phyloP scores from a whole-genome alignment of 1,140 invertebrate genomes.

The Ostrea denselamellosa region DNA sequence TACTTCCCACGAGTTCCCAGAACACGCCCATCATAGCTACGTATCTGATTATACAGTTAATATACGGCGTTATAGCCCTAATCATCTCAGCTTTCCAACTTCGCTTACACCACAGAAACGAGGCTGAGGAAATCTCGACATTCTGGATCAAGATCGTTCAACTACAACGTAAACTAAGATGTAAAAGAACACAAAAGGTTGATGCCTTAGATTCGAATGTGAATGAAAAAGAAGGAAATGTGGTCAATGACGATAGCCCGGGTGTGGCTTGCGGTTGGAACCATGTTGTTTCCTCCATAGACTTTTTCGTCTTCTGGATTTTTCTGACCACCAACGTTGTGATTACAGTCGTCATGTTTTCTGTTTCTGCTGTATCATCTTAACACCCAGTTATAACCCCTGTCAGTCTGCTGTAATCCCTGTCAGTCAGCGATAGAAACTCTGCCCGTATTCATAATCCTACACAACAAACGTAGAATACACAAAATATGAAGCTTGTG shows the following conservation, averaged over 20 bases:
- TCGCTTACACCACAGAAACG: slow-evolving; percentile 28
- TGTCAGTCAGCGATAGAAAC: too few species aligned
- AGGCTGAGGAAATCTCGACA: neutral
- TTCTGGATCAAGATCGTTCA: neutral
- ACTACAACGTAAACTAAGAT: neutral
- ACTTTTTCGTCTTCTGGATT: too few species aligned
- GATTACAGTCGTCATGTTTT: too few species aligned
- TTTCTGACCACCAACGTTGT: too few species aligned
- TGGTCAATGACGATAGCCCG: neutral
- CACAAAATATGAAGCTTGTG: too few species aligned
- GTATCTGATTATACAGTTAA: slow-evolving; percentile 45
- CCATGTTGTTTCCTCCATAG: neutral
- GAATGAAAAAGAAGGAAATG: neutral
- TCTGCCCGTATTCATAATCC: too few species aligned
- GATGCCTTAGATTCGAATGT: neutral
- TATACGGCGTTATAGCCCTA: slow-evolving; percentile 29
- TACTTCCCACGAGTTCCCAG: slow-evolving; percentile 57
- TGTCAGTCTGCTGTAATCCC: too few species aligned
- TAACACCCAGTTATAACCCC: too few species aligned
- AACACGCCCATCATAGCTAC: slow-evolving; percentile 51
- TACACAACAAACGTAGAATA: too few species aligned
- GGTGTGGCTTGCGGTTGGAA: neutral
- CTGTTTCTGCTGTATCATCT: too few species aligned
- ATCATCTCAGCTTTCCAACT: slow-evolving; percentile 43
- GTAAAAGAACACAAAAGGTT: neutral